Evolutionary conservation across 2,797 vertebrate genomes (phyloP).

Genomic region (Lerista edwardsae): DNA sequence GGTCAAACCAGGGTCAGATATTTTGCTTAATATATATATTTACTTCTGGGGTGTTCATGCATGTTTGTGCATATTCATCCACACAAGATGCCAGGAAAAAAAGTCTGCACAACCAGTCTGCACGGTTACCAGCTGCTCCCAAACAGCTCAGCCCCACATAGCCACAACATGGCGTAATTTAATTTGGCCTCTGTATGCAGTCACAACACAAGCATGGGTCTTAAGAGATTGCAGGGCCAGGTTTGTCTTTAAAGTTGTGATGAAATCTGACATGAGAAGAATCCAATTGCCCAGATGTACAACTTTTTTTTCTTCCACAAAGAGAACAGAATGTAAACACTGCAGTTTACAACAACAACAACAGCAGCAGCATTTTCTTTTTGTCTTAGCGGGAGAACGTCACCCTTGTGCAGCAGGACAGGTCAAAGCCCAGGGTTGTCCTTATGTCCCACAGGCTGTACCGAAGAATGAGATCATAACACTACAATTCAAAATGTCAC

Average conservation of each 20-base stretch:
- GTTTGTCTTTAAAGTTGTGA: slow-evolving; percentile 52
- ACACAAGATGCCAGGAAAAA: neutral
- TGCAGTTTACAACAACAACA: slow-evolving; percentile 11
- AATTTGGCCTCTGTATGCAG: neutral
- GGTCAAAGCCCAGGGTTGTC: slow-evolving; percentile 36
- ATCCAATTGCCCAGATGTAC: slow-evolving; percentile 60
- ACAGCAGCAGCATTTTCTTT: slow-evolving; percentile 36
- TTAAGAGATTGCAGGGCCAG: slow-evolving; percentile 13
- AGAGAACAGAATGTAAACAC: slow-evolving; percentile 7
- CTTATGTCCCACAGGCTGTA: slow-evolving; percentile 10
- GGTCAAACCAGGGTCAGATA: too few relatives aligned
- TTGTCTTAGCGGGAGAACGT: slow-evolving; percentile 53
- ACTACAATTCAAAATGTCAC: slow-evolving; percentile 56
- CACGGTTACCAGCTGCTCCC: neutral
- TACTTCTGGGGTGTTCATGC: neutral
- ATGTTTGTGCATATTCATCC: too few relatives aligned
- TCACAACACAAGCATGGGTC: neutral
- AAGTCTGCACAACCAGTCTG: neutral
- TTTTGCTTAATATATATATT: neutral
- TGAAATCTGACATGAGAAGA: slow-evolving; percentile 39
- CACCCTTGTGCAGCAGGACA: slow-evolving; percentile 42
- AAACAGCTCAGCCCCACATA: neutral
- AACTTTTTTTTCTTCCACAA: slow-evolving; percentile 47
- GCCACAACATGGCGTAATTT: neutral
- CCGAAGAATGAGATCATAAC: slow-evolving; percentile 51